Evolutionary conservation across 2,888 invertebrate species (phyloP).

Genomic region (Andrena hattorfiana): DNA sequence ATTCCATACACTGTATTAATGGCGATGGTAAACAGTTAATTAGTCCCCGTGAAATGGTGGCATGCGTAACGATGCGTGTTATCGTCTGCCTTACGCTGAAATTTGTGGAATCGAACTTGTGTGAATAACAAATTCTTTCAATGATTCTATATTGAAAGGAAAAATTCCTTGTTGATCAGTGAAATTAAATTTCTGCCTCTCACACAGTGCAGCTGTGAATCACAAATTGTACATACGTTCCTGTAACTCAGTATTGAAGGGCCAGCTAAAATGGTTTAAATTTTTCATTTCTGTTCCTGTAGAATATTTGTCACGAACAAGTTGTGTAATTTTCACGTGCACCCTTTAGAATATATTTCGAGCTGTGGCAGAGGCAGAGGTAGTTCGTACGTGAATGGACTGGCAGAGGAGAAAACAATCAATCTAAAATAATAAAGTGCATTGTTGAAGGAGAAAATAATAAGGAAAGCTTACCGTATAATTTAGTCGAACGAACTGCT

Average conservation of each 20-base stretch:
- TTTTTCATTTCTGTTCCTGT: no score
- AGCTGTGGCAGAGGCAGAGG: no score
- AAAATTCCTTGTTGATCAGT: neutral
- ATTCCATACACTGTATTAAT: neutral
- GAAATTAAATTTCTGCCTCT: neutral
- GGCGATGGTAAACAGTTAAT: constrained; percentile 10
- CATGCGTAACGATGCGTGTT: neutral
- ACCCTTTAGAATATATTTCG: no score
- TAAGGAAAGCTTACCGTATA: constrained; percentile 5
- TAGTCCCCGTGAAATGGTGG: constrained; percentile 15
- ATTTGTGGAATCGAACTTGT: neutral
- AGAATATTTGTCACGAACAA: no score
- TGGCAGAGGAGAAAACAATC: neutral
- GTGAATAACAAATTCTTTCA: neutral
- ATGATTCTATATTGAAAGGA: neutral
- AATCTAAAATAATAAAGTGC: constrained; percentile 2
- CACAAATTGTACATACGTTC: neutral
- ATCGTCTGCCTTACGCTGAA: neutral
- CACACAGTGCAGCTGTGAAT: neutral
- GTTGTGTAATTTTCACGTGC: no score
- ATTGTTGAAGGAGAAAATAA: constrained; percentile 15
- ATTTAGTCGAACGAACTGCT: constrained; percentile 21
- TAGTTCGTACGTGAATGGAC: neutral
- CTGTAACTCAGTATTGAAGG: no score
- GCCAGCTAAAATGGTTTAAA: no score